Evolutionary conservation across 2,113 vertebrate species (phyloP).

Genomic region (Notechis scutatus): DNA sequence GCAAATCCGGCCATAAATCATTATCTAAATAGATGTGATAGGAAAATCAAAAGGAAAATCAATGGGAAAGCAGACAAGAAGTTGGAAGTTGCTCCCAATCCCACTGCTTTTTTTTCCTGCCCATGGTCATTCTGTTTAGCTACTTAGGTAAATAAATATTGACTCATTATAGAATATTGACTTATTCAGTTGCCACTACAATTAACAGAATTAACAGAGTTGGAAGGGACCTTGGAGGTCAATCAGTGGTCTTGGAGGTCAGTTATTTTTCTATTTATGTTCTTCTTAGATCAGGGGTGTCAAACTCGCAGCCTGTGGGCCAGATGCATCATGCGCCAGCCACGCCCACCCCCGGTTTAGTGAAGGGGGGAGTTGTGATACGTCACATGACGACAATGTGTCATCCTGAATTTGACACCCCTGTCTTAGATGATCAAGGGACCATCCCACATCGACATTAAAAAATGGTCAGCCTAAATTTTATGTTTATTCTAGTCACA

Average conservation of each 20-base stretch:
- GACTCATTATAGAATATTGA: not conserved
- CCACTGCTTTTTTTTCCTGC: not conserved
- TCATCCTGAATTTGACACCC: no score
- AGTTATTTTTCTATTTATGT: not conserved
- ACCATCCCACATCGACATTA: not conserved
- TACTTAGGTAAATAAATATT: not conserved
- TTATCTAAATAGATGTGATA: not conserved
- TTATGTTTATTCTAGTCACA: not conserved
- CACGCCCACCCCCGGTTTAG: no score
- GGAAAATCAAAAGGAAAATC: not conserved
- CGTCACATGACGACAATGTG: no score
- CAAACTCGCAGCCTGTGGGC: no score
- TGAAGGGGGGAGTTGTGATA: no score
- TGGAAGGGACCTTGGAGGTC: not conserved
- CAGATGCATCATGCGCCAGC: no score
- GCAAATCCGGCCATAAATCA: not conserved
- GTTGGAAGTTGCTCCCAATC: not conserved
- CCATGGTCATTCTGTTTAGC: not conserved
- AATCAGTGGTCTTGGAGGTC: not conserved
- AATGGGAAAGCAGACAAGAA: not conserved
- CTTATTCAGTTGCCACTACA: not conserved
- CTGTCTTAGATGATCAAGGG: not conserved
- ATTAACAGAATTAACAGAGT: not conserved
- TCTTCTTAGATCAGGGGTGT: not conserved
- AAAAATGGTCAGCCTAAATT: not conserved